Base-by-base conservation (phyloP, 2,888 invertebrate species). In the Drosophila suboccidentalis region DNA sequence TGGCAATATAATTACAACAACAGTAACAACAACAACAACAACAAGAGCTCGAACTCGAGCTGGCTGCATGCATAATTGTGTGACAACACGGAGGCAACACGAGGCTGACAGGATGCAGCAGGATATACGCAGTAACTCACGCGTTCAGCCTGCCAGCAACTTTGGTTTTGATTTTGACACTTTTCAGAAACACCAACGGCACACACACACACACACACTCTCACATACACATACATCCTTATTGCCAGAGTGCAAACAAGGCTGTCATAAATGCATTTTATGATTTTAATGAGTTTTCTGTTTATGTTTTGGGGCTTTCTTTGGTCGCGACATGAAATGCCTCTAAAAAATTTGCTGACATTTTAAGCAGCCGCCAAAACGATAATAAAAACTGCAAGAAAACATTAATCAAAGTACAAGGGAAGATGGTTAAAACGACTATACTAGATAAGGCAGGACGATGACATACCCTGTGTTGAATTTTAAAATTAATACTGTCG, bases 201-300 rank as follows among this genome's bases (percentile, higher is more conserved):
- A 44, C 47, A 39, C 26, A 39, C 61, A 6, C 9, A 34, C 50
- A 34, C 29, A 29, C 13, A 22, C 13, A 13, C 13, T 8, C 53
- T 9, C 26, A 10, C n/a, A 39, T 17, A 26, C 38, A 19, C 17
- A 38, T 29, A 59, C 61, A 63, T 64, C 63, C 55, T 88, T 88
- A 82, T 86, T 88, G 89, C 89, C 89, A 66, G 60, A 69, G 77
- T 80, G 68, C 86, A 86, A 83, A 82, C 89, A 83, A 58, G 68
- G 51, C 78, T 89, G 87, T 79, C 87, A 89, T 84, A 89, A 89
- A 87, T 89, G 87, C 89, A 78, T 89, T 86, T 86, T 87, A 84
- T 87, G 89, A 82, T 89, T 89, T 89, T 86, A 86, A 86, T 86
- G 87, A 89, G 87, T 87, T 86, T 89, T 84, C 85, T 77, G 89